Base-by-base conservation (phyloP, 2,888 invertebrate species). In the Polymixis flavicincta region DNA sequence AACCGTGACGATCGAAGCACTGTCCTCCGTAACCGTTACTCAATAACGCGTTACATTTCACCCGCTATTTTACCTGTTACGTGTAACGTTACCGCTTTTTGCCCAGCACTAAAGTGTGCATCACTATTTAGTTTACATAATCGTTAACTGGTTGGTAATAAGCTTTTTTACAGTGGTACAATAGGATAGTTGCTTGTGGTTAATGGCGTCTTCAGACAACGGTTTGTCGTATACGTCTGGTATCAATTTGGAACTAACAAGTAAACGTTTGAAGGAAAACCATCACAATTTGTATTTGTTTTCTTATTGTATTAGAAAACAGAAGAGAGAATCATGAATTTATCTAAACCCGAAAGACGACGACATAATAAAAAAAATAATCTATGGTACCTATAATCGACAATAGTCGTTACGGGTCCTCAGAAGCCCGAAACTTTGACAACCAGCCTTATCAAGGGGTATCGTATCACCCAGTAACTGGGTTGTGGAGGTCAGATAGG, bases 21-120 rank as follows among this genome's bases (percentile, higher is more conserved):
- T 89, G 88, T 87, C 86, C 88, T 87, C 88, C 87, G 90, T 90
- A 91, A 91, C 90, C 57, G 86, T 93, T 93, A 92, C 87, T 85
- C 85, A 93, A 93, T 92, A 90, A 88, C 89, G 89, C 85, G 85
- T 85, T 90, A 86, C 83, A 85, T 84, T 89, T 91, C 85, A 89
- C 88, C 85, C 76, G 85, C 85, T 89, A 88, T 85, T 86, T 75
- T 85, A 71, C 81, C 67, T 72, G 76, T 80, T 80, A 80, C 85
- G 81, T 80, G 55, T 74, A 78, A 78, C 72, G 70, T 78, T 83
- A 82, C 71, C 55, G 71, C 77, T 83, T 83, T 83, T 83, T 83
- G 63, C 71, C 52, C 59, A 60, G 13, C 42, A 66, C 76, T 80
- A 61, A 70, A 81, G 54, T 71, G 73, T 69, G 76, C 87, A 88